phyloP scores from a whole-genome alignment of 2,797 vertebrate genomes.

The Neomorphus geoffroyi region DNA sequence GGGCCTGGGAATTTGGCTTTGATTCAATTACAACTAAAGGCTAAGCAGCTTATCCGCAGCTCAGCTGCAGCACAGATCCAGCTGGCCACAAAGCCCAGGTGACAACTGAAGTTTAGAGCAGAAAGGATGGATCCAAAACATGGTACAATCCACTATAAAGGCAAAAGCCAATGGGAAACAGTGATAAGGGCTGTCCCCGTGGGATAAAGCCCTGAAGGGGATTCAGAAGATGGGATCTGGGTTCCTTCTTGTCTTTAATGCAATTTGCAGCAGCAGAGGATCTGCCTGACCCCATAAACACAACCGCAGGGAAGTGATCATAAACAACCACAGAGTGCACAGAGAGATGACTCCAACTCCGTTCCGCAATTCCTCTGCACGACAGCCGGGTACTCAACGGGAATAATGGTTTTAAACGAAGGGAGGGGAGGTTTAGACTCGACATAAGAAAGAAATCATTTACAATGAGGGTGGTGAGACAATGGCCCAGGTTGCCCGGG shows the following conservation, averaged over 20 bases:
- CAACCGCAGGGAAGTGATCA: too few relatives aligned
- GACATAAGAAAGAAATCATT: too few relatives aligned
- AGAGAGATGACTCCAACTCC: background rate
- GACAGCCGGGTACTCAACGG: background rate
- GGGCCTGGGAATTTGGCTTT: conserved; percentile 44
- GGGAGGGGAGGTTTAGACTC: too few relatives aligned
- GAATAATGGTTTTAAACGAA: too few relatives aligned
- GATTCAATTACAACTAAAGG: conserved; percentile 19
- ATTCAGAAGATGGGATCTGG: background rate
- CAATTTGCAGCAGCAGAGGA: too few relatives aligned
- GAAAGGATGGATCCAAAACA: background rate
- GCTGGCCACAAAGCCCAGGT: background rate
- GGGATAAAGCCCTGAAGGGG: background rate
- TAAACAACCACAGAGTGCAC: background rate
- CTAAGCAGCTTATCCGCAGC: background rate
- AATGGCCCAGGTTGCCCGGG: too few relatives aligned
- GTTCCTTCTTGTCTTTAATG: background rate
- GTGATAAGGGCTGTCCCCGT: background rate
- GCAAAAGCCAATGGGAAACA: background rate
- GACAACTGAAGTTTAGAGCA: background rate
- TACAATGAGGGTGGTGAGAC: too few relatives aligned
- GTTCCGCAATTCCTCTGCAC: background rate
- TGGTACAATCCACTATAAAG: background rate
- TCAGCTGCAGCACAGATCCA: background rate
- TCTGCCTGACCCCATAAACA: too few relatives aligned